Conservation (phyloP, 2,888 invertebrate genomes). For the Xanthia togata region DNA sequence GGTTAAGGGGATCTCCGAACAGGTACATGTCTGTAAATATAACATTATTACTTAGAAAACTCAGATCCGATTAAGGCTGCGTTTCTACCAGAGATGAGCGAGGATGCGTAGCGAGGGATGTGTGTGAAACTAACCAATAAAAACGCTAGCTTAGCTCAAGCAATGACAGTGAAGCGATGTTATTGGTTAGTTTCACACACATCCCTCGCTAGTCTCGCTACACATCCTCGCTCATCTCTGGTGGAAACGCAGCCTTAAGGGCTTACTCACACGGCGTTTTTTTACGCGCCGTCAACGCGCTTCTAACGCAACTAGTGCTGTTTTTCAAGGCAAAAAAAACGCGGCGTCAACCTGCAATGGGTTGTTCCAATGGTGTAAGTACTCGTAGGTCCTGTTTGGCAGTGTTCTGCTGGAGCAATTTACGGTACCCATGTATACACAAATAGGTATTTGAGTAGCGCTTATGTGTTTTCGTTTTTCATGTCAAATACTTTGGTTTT, state of each 20-base stretch:
- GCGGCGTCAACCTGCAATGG: background rate
- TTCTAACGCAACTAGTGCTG: background rate
- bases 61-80: background rate
- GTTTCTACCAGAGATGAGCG: too few relatives aligned
- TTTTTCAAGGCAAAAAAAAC: background rate
- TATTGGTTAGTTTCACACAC: too few relatives aligned
- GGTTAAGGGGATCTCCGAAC: conserved; percentile 93
- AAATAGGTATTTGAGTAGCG: background rate
- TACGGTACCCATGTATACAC: conserved; percentile 6
- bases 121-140: too few relatives aligned
- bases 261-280: background rate
- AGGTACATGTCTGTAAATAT: conserved; percentile 93
- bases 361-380: background rate
- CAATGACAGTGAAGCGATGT: too few relatives aligned
- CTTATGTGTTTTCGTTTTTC: conserved; percentile 11
- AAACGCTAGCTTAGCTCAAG: too few relatives aligned
- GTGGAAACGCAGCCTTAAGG: too few relatives aligned
- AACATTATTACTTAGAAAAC: conserved; percentile 19
- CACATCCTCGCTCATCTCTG: too few relatives aligned
- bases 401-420: background rate
- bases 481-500: conserved; percentile 25
- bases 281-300: background rate
- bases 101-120: too few relatives aligned
- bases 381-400: background rate
- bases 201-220: too few relatives aligned